Conservation (phyloP, 1,140 invertebrate genomes). For the Saxidomus purpurata region DNA sequence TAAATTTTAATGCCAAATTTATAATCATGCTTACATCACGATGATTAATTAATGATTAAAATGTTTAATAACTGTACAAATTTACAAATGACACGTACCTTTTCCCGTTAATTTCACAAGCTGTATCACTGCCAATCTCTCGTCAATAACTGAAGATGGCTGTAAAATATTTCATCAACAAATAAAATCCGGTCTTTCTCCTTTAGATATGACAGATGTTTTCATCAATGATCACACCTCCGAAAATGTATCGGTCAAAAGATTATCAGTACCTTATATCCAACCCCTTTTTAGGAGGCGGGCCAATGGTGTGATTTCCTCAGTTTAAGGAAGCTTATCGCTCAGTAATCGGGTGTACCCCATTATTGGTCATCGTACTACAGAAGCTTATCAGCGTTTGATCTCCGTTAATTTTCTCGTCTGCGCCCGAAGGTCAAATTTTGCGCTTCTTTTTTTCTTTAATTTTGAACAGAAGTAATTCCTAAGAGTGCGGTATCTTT, state of each 20-base stretch:
- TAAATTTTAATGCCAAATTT: no score
- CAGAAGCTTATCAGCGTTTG: constrained; percentile 44
- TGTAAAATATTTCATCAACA: constrained; percentile 30
- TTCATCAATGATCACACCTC: constrained; percentile 40
- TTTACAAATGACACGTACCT: background rate
- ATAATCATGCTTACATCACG: no score
- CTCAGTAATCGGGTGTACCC: constrained; percentile 4
- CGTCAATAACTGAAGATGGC: background rate
- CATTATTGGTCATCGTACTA: constrained; percentile 28
- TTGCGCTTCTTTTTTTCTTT: constrained; percentile 9
- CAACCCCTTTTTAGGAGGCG: constrained; percentile 15
- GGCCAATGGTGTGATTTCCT: constrained; percentile 59
- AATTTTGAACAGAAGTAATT: constrained; percentile 34
- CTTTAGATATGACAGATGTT: constrained; percentile 57
- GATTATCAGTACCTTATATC: constrained; percentile 52
- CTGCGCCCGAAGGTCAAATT: constrained; percentile 51
- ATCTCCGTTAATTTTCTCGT: constrained; percentile 59
- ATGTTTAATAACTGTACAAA: background rate
- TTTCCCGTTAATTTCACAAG: background rate
- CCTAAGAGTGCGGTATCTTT: constrained; percentile 7
- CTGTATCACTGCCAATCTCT: background rate
- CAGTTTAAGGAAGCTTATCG: constrained; percentile 50
- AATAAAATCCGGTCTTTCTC: background rate
- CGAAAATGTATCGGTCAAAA: constrained; percentile 37
- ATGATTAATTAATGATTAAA: background rate